These are phyloP conservation scores for Percopsis omiscomaycus DNA, from an alignment of 2,797 vertebrate species.

Conservation along the genomic window DNA sequence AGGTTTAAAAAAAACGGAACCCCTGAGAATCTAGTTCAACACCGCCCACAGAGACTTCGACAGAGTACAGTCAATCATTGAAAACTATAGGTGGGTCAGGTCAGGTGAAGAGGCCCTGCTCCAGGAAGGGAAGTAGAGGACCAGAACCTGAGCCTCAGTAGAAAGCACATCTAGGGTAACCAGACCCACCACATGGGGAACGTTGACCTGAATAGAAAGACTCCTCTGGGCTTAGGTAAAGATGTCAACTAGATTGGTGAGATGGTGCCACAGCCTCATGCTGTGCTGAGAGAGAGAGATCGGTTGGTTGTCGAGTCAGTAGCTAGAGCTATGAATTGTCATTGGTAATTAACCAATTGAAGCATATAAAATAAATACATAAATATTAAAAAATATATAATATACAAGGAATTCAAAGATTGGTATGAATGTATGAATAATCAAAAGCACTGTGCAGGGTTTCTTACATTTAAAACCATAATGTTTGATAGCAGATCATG, in stretches of 20 bases:
- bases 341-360: too few species aligned
- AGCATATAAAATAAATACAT: too few species aligned
- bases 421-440: neutral
- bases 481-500: neutral
- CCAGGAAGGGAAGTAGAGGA: neutral
- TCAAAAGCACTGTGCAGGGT: too few species aligned
- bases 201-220: constrained; percentile 34
- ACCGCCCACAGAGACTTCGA: constrained; percentile 17
- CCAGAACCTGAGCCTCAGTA: constrained; percentile 45
- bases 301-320: too few species aligned
- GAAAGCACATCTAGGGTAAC: constrained; percentile 42
- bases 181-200: constrained; percentile 29
- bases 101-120: constrained; percentile 28
- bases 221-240: constrained; percentile 6
- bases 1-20: constrained; percentile 60
- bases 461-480: too few species aligned
- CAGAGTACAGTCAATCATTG: constrained; percentile 25
- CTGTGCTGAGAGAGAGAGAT: neutral
- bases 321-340: neutral
- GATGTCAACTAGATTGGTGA: neutral
- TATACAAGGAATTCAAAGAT: neutral
- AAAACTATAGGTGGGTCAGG: constrained; percentile 43
- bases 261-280: constrained; percentile 1
- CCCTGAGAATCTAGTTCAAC: constrained; percentile 60
- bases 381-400: too few species aligned